Base-by-base conservation (phyloP, 2,888 invertebrate genomes). In the Pachycephus smyrnensis region DNA sequence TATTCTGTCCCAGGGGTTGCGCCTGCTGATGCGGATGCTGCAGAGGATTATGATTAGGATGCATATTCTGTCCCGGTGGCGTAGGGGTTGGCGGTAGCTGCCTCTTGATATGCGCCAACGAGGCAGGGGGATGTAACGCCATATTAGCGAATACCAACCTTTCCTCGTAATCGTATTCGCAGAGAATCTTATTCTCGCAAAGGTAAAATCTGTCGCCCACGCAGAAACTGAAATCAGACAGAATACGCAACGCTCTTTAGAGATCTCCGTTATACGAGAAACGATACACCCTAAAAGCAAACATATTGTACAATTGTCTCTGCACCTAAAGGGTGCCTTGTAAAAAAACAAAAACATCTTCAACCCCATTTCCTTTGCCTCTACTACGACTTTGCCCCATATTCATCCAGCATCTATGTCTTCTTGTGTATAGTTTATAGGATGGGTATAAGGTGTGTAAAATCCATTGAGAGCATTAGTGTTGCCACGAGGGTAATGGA, bases 111-210 rank as follows among this genome's bases (percentile, higher is more conserved):
- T 97, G 97, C 73, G 97, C 95, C 80, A 97, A 93, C 81, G 96
- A 96, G 73, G 92, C 91, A 4, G 94, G 95, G 80, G 98, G 97
- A 91, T 97, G 97, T 93, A 97, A 96, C 74, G 97, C 96, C 97
- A 98, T 97, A 91, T 97, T 98, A 82, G 98, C 98, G 91, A 98
- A 98, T 83, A 98, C 97, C 92, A 98, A 93, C 85, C 98, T 94
- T 92, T 99, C 98, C 91, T 98, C 98, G 91, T 98, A 99, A 92
- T 99, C 99, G 91, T 98, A 98, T 92, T 98, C 98, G 93, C 99
- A 99, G 77, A 99, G 94, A 86, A 99, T 98, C 93, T 98, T 98
- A 93, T 98, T 98, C 92, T 98, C 98, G 93, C 98, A 98, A 87
- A 99, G 93, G 93, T 98, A 99, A 93, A 98, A 99, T 83, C 98